Conservation (phyloP, 1,140 invertebrate genomes). For the Oppia nitens region DNA sequence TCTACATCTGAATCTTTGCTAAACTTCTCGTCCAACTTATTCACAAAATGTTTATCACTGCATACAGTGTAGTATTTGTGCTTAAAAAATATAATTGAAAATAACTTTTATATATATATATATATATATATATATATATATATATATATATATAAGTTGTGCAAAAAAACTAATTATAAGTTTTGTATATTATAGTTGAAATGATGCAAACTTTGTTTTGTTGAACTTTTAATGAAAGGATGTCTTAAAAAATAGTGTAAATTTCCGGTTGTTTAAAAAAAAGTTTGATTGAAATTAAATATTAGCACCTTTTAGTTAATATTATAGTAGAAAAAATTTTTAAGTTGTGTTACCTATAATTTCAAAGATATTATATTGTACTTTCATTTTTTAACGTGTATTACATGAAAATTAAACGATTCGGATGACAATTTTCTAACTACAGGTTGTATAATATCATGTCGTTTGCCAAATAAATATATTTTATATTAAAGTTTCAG, state of each 20-base stretch:
- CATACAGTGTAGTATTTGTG: no score
- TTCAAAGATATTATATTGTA: neutral
- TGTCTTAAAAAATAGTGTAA: neutral
- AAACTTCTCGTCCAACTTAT: no score
- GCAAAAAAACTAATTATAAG: neutral
- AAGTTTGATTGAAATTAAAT: neutral
- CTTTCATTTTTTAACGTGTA: neutral
- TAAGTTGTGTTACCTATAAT: conserved; percentile 1
- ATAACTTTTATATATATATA: no score
- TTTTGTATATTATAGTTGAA: neutral
- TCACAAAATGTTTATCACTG: no score
- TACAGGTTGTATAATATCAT: neutral
- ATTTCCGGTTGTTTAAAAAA: neutral
- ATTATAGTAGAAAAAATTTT: conserved; percentile 1
- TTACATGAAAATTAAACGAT: neutral
- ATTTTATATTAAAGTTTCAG: no score
- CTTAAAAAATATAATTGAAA: no score
- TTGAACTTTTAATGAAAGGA: neutral
- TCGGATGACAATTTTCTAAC: neutral
- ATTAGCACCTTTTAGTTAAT: conserved; percentile 11
- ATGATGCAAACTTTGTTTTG: neutral
- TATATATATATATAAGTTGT: no score
- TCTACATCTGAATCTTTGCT: no score
- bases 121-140: no score
- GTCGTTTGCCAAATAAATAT: neutral